Evolutionary conservation across 2,113 vertebrate genomes (phyloP).

Genomic region (Tenrec ecaudatus): DNA sequence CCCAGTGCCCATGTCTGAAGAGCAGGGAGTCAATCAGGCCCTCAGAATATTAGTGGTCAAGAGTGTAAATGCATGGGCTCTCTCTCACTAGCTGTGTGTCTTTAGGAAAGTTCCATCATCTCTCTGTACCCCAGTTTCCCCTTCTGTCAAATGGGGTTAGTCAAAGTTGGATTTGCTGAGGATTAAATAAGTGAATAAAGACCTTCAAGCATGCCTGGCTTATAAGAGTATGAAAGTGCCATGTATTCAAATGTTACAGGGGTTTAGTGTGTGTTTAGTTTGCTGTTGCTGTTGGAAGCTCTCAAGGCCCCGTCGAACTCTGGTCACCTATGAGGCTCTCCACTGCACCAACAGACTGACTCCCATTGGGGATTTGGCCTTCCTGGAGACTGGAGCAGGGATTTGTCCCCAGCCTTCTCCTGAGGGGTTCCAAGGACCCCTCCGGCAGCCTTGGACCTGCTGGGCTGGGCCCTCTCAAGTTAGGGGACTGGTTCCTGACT

Average conservation of each 20-base stretch:
- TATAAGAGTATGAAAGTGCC: not conserved
- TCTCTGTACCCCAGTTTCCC: not conserved
- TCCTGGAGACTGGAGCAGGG: not conserved
- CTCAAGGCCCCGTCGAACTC: not conserved
- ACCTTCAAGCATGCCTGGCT: not conserved
- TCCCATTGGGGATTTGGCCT: not conserved
- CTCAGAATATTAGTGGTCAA: accelerated
- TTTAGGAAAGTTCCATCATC: not conserved
- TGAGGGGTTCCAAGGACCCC: no score
- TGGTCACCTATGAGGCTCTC: not conserved
- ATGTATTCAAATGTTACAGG: not conserved
- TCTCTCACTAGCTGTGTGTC: not conserved
- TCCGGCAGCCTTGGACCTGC: not conserved
- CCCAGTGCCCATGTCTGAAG: not conserved
- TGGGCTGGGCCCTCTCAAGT: not conserved
- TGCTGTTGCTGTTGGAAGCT: not conserved
- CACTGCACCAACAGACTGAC: not conserved
- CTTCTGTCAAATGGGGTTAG: not conserved
- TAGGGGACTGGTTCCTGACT: not conserved
- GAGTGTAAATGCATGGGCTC: not conserved
- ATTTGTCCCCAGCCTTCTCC: not conserved
- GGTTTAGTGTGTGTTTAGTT: not conserved
- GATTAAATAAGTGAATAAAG: not conserved
- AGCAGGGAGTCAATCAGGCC: not conserved
- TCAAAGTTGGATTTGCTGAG: not conserved